Evolutionary conservation across 2,113 vertebrate genomes (phyloP).

Genomic region (Campylomormyrus numenius): DNA sequence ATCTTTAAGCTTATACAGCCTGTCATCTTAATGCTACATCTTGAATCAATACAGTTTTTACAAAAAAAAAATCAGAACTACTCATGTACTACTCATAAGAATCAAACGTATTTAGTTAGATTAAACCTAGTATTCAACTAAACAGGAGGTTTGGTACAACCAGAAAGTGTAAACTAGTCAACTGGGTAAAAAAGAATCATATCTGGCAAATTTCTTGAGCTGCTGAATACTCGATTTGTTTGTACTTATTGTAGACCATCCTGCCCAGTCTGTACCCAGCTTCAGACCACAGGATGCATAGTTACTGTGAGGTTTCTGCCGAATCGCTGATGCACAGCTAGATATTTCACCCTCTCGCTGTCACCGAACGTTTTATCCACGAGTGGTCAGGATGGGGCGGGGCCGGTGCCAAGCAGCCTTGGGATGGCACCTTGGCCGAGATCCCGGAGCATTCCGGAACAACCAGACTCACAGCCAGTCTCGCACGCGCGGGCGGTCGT

Average conservation of each 20-base stretch:
- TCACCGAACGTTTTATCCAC: background rate
- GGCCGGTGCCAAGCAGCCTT: background rate
- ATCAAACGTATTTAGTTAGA: background rate
- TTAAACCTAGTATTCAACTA: background rate
- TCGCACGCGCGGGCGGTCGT: background rate
- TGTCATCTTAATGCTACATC: background rate
- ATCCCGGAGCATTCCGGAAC: background rate
- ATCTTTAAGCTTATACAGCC: background rate
- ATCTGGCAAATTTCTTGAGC: background rate
- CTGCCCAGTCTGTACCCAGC: background rate
- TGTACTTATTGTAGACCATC: background rate
- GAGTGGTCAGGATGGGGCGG: background rate
- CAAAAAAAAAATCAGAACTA: background rate
- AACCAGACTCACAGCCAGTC: background rate
- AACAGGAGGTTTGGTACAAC: background rate
- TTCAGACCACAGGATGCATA: background rate
- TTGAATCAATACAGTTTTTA: background rate
- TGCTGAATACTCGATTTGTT: background rate
- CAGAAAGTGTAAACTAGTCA: background rate
- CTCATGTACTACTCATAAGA: background rate
- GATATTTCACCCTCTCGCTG: background rate
- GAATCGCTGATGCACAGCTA: background rate
- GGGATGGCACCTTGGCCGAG: background rate
- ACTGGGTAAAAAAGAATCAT: background rate
- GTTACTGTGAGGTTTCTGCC: background rate